phyloP scores from a whole-genome alignment of 2,888 invertebrate genomes.

The Entomobrya multifasciata region DNA sequence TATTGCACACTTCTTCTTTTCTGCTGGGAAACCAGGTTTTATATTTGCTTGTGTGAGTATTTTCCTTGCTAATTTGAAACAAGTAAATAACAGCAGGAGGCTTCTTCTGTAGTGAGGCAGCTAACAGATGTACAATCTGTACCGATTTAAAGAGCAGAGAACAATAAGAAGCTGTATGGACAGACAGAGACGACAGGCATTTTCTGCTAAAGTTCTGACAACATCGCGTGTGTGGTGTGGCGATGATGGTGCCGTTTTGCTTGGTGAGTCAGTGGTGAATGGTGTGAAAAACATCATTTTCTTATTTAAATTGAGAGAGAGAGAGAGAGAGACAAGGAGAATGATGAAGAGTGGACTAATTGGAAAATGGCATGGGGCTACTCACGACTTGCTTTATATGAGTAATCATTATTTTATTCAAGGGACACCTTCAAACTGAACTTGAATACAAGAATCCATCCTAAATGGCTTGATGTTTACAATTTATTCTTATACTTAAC shows the following conservation, averaged over 20 bases:
- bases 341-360: conserved; percentile 7
- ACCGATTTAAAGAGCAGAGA: background rate
- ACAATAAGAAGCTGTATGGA: conserved; percentile 25
- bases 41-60: conserved; percentile 24
- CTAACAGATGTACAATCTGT: too few species aligned
- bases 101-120: background rate
- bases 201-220: conserved; percentile 47
- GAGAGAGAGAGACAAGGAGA: background rate
- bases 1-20: too few species aligned
- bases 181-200: background rate
- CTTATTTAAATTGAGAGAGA: background rate
- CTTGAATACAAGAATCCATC: too few species aligned
- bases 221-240: conserved; percentile 30
- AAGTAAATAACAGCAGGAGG: conserved; percentile 64
- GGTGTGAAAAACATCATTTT: conserved; percentile 48
- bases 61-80: conserved; percentile 63
- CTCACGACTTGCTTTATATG: background rate
- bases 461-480: too few species aligned
- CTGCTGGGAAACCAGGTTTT: background rate
- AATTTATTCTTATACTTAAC: too few species aligned
- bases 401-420: too few species aligned
- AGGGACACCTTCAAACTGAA: too few species aligned
- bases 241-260: background rate
- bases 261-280: background rate
- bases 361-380: conserved; percentile 40